Base-by-base conservation (phyloP, 1,140 invertebrate genomes). In the Cyrtorhinus lividipennis region DNA sequence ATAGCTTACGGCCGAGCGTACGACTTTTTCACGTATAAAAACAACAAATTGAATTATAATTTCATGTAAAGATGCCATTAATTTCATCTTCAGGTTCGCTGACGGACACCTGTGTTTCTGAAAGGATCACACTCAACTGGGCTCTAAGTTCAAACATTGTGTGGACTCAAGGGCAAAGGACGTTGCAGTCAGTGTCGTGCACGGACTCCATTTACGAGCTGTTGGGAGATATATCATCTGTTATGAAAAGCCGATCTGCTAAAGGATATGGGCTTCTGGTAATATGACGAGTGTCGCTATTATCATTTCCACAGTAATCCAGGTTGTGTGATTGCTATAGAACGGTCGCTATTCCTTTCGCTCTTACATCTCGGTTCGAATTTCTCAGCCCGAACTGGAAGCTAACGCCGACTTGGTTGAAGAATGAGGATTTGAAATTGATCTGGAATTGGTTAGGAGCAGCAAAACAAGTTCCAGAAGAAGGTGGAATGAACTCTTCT, bases 91-190 rank as follows among this genome's bases (percentile, higher is more conserved):
- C 66, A 81, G 82, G 79, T 61, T 64, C 71, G 1, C 71, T 90
- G 1, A 77, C 75, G 2, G 88, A 91, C 77, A 84, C 85, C 68
- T 81, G 78, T 13, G 83, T 92, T 46, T 83, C 81, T 71, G 88
- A 92, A 74, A 79, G 88, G 69, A 89, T 91, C 67, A 87, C 88
- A 26, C 72, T 91, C 62, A 84, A 86, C 72, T 89, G 86, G 84
- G 84, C 84, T 2, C 78, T 84, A 12, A 75, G 78, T 56, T 85
- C 83, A 24, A 80, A 82, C 70, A 73, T 90, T 26, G 79, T 82
- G 24, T 89, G 87, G 86, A 85, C 85, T 65, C 80, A 82, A 69
- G 84, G 84, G 2, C 82, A 81, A 22, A 83, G 83, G 68, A 79
- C 79, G 22, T 78, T 86, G 64, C 83, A 81, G 73, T 81, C 76